Evolutionary conservation across 2,113 vertebrate species (phyloP).

Genomic region (Brachypodius melanocephalos): DNA sequence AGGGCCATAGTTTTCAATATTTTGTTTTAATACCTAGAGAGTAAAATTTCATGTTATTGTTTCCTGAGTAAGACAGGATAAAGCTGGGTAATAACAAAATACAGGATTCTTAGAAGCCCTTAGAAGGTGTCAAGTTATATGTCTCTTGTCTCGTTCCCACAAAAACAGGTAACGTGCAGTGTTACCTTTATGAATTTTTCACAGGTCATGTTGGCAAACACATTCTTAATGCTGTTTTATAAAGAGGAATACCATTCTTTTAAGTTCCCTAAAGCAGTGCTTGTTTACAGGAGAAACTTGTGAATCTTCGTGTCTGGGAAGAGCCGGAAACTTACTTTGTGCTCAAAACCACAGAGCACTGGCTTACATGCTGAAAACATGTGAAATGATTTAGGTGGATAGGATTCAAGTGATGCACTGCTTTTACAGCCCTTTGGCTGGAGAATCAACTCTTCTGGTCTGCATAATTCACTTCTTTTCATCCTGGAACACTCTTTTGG

Average conservation of each 20-base stretch:
- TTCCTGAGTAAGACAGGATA: neutral
- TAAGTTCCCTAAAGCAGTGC: neutral
- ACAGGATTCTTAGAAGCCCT: neutral
- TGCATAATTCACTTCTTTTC: neutral
- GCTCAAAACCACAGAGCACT: neutral
- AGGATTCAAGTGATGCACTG: neutral
- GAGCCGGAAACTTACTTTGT: neutral
- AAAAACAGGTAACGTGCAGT: accelerated
- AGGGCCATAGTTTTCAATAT: neutral
- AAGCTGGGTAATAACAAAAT: neutral
- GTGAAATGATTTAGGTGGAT: neutral
- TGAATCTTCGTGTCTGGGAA: neutral
- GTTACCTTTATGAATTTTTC: neutral
- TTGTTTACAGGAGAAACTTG: neutral
- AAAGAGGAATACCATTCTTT: neutral
- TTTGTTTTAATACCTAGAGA: neutral
- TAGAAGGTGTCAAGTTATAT: neutral
- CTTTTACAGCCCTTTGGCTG: neutral
- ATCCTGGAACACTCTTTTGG: neutral
- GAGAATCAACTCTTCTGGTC: neutral
- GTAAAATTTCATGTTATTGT: neutral
- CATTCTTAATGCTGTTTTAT: neutral
- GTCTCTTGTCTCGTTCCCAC: neutral
- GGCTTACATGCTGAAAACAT: neutral
- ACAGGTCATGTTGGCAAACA: neutral